These are phyloP conservation scores for Onychomys torridus DNA, from an alignment of 2,797 vertebrate species.

Conservation along the genomic window DNA sequence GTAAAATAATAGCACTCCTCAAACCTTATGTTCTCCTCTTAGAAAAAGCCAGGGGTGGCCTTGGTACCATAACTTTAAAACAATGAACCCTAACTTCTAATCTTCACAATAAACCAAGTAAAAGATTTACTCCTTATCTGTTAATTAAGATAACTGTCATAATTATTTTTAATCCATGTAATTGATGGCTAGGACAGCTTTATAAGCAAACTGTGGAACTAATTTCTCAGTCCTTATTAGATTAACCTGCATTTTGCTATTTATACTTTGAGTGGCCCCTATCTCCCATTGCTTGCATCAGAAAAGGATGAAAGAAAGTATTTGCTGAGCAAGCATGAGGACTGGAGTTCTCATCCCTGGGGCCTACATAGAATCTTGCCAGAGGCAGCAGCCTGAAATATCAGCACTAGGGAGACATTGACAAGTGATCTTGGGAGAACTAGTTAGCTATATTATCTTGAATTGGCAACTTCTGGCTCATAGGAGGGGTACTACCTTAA, in stretches of 20 bases:
- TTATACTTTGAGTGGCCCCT: conserved; percentile 1
- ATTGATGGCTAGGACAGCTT: background rate
- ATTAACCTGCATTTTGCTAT: background rate
- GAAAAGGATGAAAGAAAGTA: background rate
- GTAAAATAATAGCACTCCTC: background rate
- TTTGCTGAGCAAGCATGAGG: background rate
- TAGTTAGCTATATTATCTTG: background rate
- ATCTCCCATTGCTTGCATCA: background rate
- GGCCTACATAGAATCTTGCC: background rate
- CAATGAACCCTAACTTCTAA: background rate
- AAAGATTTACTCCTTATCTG: background rate
- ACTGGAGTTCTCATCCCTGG: background rate
- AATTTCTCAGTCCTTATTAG: background rate
- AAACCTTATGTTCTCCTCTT: background rate
- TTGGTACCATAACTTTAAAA: background rate
- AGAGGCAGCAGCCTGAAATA: background rate
- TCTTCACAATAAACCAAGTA: background rate
- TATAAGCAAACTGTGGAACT: background rate
- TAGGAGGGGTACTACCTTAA: background rate
- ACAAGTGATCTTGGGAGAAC: background rate
- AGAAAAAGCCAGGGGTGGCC: background rate
- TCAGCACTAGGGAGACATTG: background rate
- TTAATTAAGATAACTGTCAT: conserved; percentile 35
- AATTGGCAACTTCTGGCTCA: background rate
- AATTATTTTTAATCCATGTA: background rate